phyloP scores from a whole-genome alignment of 2,888 invertebrate genomes.

The Argyresthia albistria region DNA sequence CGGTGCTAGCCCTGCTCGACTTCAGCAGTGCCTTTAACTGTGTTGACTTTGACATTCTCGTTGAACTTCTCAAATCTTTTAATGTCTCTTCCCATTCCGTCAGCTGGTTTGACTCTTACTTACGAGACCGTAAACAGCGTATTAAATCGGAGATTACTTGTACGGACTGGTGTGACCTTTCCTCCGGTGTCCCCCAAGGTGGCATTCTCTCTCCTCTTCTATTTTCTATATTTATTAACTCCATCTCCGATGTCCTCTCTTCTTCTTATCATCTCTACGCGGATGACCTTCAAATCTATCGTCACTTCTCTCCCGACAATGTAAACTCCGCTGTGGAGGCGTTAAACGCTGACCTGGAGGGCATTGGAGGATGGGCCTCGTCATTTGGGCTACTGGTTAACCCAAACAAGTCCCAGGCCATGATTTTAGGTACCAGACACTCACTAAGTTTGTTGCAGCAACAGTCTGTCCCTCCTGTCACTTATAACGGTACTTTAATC shows the following conservation, averaged over 20 bases:
- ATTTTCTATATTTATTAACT: slow-evolving; percentile 4
- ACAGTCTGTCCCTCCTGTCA: too few relatives aligned
- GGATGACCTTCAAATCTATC: slow-evolving; percentile 5
- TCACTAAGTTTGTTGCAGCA: background rate
- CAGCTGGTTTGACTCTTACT: slow-evolving; percentile 2
- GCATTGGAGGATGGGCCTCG: background rate
- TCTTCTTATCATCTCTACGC: slow-evolving; percentile 3
- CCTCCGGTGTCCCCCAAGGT: slow-evolving; percentile 3
- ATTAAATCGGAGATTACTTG: background rate
- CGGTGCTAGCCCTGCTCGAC: background rate
- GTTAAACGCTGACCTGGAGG: background rate
- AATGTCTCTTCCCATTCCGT: slow-evolving; percentile 2
- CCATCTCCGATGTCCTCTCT: background rate
- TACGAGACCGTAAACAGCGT: slow-evolving; percentile 1
- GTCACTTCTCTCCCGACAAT: background rate
- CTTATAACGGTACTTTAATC: too few relatives aligned
- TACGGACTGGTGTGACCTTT: slow-evolving; percentile 2
- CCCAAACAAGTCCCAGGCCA: background rate
- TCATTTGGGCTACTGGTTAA: background rate
- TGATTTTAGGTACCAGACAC: background rate
- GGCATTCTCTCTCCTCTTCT: slow-evolving; percentile 4
- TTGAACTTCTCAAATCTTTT: background rate
- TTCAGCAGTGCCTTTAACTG: slow-evolving; percentile 2
- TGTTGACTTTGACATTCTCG: background rate
- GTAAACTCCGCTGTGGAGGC: background rate